These are phyloP conservation scores for Myocastor coypus DNA, from an alignment of 2,113 vertebrate genomes.

Conservation along the genomic window DNA sequence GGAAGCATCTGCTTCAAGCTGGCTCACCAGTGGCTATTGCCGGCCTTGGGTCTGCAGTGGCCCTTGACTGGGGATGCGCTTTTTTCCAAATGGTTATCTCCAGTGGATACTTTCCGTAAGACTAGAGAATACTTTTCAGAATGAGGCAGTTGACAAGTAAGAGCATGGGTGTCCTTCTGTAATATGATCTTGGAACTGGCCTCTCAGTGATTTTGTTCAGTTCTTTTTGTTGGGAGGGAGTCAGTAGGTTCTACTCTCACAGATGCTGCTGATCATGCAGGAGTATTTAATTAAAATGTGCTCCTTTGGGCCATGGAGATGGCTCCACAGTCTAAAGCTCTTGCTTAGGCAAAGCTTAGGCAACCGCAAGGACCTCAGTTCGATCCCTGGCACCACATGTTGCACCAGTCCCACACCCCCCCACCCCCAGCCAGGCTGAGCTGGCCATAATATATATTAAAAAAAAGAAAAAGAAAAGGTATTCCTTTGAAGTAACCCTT, in stretches of 20 bases:
- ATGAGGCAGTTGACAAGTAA: neutral
- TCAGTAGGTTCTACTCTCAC: neutral
- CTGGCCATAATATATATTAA: no score
- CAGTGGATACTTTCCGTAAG: neutral
- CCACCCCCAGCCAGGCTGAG: no score
- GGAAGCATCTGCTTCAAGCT: neutral
- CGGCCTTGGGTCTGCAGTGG: neutral
- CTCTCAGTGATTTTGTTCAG: neutral
- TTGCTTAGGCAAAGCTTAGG: no score
- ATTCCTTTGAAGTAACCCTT: neutral
- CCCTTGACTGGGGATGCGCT: neutral
- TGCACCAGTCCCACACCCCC: no score
- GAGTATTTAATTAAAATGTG: neutral
- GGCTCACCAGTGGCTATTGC: neutral
- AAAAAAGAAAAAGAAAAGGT: no score
- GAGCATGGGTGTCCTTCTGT: neutral
- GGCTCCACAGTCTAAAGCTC: no score
- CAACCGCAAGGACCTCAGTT: no score
- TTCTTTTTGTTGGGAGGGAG: constrained; percentile 42
- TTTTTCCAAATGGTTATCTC: neutral
- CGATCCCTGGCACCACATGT: no score
- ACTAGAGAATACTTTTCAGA: neutral
- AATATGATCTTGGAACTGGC: neutral
- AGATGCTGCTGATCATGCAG: neutral
- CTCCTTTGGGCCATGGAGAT: neutral